phyloP scores from a whole-genome alignment of 1,140 invertebrate species.

The Periplaneta americana region DNA sequence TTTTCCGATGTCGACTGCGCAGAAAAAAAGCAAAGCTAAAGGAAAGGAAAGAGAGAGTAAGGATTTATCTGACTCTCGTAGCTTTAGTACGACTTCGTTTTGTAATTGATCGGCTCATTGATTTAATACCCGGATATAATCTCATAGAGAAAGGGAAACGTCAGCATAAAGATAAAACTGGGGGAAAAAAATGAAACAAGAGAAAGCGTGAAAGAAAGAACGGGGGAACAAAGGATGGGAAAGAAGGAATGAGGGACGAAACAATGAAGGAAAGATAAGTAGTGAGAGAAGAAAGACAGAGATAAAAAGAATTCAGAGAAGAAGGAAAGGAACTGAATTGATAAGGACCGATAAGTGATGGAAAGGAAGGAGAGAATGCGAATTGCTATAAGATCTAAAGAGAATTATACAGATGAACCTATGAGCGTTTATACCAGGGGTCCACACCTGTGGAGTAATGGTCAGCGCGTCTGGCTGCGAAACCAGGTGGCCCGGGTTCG shows the following conservation, averaged over 20 bases:
- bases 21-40: not conserved
- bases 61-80: not conserved
- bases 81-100: not conserved
- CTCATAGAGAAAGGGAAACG: not conserved
- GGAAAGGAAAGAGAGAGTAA: not conserved
- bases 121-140: not conserved
- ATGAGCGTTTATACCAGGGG: too few relatives aligned
- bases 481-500: too few relatives aligned
- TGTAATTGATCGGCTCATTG: not conserved
- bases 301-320: not conserved
- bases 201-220: not conserved
- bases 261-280: not conserved
- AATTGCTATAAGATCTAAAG: too few relatives aligned
- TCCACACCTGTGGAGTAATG: too few relatives aligned
- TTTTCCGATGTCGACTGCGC: not conserved
- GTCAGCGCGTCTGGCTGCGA: too few relatives aligned
- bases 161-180: not conserved
- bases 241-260: not conserved
- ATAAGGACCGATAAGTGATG: too few relatives aligned
- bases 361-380: too few relatives aligned
- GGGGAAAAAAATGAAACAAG: not conserved
- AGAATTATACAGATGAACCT: too few relatives aligned
- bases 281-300: not conserved
- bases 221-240: not conserved
- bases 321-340: not conserved